Conservation (phyloP, 2,888 invertebrate genomes). For the Rhamnusium bicolor region DNA sequence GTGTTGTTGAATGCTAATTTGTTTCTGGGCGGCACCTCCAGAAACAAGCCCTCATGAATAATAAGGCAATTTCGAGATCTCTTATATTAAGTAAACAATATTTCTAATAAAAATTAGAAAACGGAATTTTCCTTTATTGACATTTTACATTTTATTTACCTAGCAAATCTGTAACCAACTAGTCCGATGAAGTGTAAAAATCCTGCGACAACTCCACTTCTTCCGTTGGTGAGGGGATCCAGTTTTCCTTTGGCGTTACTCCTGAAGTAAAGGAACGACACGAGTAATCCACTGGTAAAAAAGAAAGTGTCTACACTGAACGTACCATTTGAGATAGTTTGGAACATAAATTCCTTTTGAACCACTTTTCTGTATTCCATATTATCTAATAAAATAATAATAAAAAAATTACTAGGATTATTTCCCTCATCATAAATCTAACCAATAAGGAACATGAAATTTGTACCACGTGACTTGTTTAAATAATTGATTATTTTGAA, state of each 20-base stretch:
- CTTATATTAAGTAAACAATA: no score
- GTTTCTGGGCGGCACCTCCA: no score
- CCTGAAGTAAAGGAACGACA: constrained; percentile 89
- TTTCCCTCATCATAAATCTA: no score
- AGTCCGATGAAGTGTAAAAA: constrained; percentile 83
- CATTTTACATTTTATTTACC: constrained; percentile 70
- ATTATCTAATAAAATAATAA: constrained; percentile 74
- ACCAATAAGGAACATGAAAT: no score
- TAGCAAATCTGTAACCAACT: constrained; percentile 83
- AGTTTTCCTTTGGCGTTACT: constrained; percentile 83
- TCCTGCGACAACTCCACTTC: constrained; percentile 77
- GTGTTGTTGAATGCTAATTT: no score
- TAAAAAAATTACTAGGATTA: no score
- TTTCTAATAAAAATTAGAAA: no score
- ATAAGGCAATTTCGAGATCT: no score
- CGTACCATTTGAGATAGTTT: constrained; percentile 85
- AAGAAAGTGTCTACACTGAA: constrained; percentile 90
- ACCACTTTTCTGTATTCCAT: constrained; percentile 81
- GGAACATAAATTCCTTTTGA: constrained; percentile 85
- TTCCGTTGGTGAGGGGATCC: constrained; percentile 78
- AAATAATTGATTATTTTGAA: no score
- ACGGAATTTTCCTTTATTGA: no score
- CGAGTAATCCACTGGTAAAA: constrained; percentile 85
- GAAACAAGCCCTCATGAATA: no score
- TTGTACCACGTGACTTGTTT: no score